phyloP scores from a whole-genome alignment of 2,888 invertebrate genomes.

The Pegoplata infirma region DNA sequence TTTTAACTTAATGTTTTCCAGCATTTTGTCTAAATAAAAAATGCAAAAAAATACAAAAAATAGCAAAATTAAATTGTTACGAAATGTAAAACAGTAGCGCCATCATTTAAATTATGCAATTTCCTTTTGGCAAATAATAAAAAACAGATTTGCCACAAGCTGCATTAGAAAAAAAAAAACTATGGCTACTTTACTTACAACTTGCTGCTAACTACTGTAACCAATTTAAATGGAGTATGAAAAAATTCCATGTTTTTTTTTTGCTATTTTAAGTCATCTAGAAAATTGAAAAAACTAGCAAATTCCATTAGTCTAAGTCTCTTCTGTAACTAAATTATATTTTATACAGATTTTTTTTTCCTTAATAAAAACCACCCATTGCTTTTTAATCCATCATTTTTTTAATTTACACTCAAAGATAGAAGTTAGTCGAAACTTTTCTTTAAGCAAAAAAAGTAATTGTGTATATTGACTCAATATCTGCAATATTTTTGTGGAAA shows the following conservation, averaged over 20 bases:
- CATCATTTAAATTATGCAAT: slow-evolving; percentile 61
- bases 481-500: too few species aligned
- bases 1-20: background rate
- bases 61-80: slow-evolving; percentile 49
- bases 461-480: too few species aligned
- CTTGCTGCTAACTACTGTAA: background rate
- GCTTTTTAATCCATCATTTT: too few species aligned
- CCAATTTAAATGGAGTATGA: background rate
- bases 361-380: background rate
- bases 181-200: background rate
- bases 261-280: background rate
- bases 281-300: background rate
- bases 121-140: slow-evolving; percentile 57
- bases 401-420: too few species aligned
- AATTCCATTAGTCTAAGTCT: background rate
- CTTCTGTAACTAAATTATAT: background rate
- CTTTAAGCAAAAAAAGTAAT: too few species aligned
- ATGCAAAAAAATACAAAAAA: background rate
- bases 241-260: slow-evolving; percentile 11
- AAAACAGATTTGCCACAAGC: slow-evolving; percentile 22
- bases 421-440: too few species aligned
- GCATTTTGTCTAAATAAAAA: slow-evolving; percentile 22
- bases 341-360: background rate
- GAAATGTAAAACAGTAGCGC: slow-evolving; percentile 60
- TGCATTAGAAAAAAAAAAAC: background rate